These are phyloP conservation scores for Torymus aiolomorphi DNA, from an alignment of 2,888 invertebrate genomes.

Conservation along the genomic window DNA sequence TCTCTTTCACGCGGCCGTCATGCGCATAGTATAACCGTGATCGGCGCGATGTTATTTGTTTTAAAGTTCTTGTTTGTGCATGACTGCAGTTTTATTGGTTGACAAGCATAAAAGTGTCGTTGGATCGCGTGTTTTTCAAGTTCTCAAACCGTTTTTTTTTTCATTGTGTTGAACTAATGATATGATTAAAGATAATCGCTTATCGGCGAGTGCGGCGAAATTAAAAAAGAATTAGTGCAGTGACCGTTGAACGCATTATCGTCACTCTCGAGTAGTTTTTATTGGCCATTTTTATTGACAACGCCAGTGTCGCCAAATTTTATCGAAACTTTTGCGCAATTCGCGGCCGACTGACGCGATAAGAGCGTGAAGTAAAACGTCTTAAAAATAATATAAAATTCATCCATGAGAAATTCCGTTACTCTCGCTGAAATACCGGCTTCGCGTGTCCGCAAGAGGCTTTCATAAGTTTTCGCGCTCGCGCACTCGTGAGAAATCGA, in stretches of 20 bases:
- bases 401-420: slow-evolving; percentile 5
- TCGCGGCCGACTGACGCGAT: background rate
- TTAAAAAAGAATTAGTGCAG: slow-evolving; percentile 8
- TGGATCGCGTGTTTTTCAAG: slow-evolving; percentile 18
- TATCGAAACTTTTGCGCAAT: background rate
- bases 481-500: slow-evolving; percentile 55
- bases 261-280: background rate
- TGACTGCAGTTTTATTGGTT: slow-evolving; percentile 6
- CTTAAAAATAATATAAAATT: background rate
- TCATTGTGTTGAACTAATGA: slow-evolving; percentile 8
- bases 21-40: too few species aligned
- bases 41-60: background rate
- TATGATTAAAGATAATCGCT: slow-evolving; percentile 21
- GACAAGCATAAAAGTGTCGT: slow-evolving; percentile 22
- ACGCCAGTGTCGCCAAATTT: too few species aligned
- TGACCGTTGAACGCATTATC: background rate
- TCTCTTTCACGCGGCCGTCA: too few species aligned
- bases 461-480: slow-evolving; percentile 42
- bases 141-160: background rate
- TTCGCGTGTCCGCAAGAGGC: slow-evolving; percentile 13
- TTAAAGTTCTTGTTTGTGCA: background rate
- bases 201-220: background rate
- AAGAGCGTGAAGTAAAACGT: background rate
- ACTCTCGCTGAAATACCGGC: slow-evolving; percentile 8
- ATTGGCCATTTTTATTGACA: background rate